Conservation (phyloP, 1,140 invertebrate genomes). For the Calephelis nemesis region DNA sequence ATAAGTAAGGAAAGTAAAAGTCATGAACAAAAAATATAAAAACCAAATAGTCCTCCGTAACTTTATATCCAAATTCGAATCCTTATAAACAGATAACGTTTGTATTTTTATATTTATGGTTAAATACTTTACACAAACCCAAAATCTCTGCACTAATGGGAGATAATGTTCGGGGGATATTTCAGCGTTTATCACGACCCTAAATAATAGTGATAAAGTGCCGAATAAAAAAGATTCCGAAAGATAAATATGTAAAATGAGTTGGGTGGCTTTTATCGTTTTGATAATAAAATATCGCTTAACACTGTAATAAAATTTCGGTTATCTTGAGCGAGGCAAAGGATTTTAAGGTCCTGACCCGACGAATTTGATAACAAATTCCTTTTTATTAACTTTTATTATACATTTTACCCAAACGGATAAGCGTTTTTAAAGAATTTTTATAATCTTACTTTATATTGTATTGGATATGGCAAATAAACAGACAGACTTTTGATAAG, state of each 20-base stretch:
- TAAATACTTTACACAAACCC: slow-evolving; percentile 33
- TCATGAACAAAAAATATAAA: too few species aligned
- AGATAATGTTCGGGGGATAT: slow-evolving; percentile 32
- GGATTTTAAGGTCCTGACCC: slow-evolving; percentile 32
- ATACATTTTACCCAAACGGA: slow-evolving; percentile 5
- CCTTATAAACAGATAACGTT: too few species aligned
- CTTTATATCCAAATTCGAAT: not conserved
- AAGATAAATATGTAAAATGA: slow-evolving; percentile 56
- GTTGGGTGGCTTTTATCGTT: slow-evolving; percentile 49
- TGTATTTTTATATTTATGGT: slow-evolving; percentile 1
- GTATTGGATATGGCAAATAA: too few species aligned
- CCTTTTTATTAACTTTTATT: slow-evolving; percentile 3
- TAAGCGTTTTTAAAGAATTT: too few species aligned
- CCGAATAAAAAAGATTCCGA: slow-evolving; percentile 63
- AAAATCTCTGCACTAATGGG: slow-evolving; percentile 35
- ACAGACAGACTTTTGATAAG: too few species aligned
- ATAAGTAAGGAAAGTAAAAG: too few species aligned
- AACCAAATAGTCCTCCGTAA: not conserved
- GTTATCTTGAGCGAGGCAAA: slow-evolving; percentile 50
- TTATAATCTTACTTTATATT: too few species aligned
- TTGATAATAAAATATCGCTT: slow-evolving; percentile 64
- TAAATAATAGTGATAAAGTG: slow-evolving; percentile 74
- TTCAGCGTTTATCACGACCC: slow-evolving; percentile 56
- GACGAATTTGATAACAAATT: slow-evolving; percentile 26
- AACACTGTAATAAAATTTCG: slow-evolving; percentile 54